A percentile compares a stretch with the other conserved stretches of the same genome.
Evolutionary conservation across 2,113 vertebrate genomes (phyloP).

Genomic region (Neolamprologus sp.): DNA sequence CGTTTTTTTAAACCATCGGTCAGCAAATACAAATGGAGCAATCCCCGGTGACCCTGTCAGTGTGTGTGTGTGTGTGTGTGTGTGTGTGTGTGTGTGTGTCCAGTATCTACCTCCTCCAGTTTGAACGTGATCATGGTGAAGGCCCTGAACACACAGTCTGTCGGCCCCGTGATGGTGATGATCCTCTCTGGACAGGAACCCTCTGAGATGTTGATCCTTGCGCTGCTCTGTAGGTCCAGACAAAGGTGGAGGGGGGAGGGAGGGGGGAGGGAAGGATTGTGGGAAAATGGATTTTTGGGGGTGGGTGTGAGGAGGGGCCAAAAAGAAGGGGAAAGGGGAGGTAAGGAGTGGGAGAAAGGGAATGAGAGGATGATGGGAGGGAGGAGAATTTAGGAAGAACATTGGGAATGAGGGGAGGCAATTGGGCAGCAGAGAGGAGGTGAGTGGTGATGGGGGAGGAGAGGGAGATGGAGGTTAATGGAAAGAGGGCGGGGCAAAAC

Average conservation of each 20-base stretch:
- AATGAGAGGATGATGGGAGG: not conserved
- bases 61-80: not conserved
- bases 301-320: not conserved
- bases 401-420: not conserved
- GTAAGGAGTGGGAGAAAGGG: not conserved
- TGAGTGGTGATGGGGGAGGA: not conserved
- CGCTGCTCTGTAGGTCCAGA: slow-evolving; percentile 77
- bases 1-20: not conserved
- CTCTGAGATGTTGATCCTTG: slow-evolving; percentile 91
- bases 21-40: not conserved
- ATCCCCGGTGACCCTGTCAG: not conserved
- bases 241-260: not conserved
- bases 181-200: slow-evolving; percentile 89
- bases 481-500: not conserved
- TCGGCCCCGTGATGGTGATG: slow-evolving; percentile 89
- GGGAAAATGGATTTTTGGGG: not conserved
- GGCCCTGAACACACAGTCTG: slow-evolving; percentile 82
- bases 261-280: not conserved
- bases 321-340: not conserved
- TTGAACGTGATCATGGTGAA: slow-evolving; percentile 93
- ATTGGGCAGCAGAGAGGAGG: not conserved
- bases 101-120: slow-evolving; percentile 79
- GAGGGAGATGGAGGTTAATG: not conserved
- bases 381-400: not conserved
- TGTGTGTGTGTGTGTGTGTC: not conserved